Percentiles rank a stretch among this genome's conserved stretches.
phyloP scores from a whole-genome alignment of 2,113 vertebrate species.

The Herpetotheres cachinnans region DNA sequence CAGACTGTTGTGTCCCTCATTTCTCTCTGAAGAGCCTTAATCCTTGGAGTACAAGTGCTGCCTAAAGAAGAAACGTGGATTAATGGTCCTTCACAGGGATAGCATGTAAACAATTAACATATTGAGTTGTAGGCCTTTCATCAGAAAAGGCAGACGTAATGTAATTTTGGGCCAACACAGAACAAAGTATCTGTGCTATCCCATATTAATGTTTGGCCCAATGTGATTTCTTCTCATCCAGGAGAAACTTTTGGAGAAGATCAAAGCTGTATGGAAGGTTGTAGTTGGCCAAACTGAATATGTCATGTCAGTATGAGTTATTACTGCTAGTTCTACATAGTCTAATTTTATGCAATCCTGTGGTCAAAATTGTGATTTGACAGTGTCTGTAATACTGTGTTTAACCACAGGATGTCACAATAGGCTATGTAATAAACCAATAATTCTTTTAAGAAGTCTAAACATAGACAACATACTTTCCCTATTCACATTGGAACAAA shows the following conservation, averaged over 20 bases:
- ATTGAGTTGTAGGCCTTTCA: background rate
- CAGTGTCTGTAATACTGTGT: background rate
- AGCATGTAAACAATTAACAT: rapidly evolving
- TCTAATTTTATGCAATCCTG: rapidly evolving
- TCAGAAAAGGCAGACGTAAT: background rate
- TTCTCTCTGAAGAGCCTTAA: background rate
- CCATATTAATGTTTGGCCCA: rapidly evolving
- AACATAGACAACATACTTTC: background rate
- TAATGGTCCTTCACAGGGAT: background rate
- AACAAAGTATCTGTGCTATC: background rate
- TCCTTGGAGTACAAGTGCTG: background rate
- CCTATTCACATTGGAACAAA: background rate
- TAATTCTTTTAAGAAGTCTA: background rate
- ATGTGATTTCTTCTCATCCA: background rate
- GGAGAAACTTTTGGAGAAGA: background rate
- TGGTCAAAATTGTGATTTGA: background rate
- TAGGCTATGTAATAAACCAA: background rate
- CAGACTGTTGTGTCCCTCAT: background rate
- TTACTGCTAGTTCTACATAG: background rate
- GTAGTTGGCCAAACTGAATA: rapidly evolving
- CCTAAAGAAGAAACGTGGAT: background rate
- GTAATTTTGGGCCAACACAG: background rate
- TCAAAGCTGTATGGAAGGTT: background rate
- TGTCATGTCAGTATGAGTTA: rapidly evolving
- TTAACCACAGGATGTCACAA: conserved; percentile 62